Evolutionary conservation across 2,888 invertebrate genomes (phyloP), one percentile per base, ranked within the genome.

Genomic region (Pimpla rufipes): DNA sequence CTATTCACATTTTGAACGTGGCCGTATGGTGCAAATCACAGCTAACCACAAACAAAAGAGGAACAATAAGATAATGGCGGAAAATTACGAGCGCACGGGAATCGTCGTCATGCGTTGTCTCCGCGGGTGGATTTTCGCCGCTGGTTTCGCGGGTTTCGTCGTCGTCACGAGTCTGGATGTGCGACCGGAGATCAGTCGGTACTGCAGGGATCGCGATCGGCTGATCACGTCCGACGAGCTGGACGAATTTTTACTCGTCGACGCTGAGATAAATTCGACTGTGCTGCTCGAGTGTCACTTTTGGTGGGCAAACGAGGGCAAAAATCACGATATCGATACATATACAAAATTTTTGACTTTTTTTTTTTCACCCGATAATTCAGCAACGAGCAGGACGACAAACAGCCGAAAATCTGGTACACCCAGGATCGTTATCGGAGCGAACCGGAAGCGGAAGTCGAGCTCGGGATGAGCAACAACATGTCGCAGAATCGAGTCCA

Each of bases 341-440:
- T 3, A 55, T 79, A 2, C 10, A 16, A 52, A 45, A n/a, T 71
- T n/a, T 78, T 55, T 71, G 21, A 68, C 23, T 2, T 18, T 7
- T 18, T 18, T 29, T 57, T 18, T 62, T 64, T 55, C 21, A 21
- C 50, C 35, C 10, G 18, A 78, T 79, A 50, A 66, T 21, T 67
- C 62, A 83, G 94, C 83, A 90, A 88, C 42, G 90, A 85, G 71
- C 88, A 88, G 37, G 93, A 93, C 81, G 93, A 93, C 83, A 88
- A 88, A 5, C 89, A 93, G 59, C 91, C 94, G 2, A 94, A 93
- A 91, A 92, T 94, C 71, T 95, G 95, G 95, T 94, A 93, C 86
- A 93, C 93, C 88, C 92, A 94, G 85, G 92, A 94, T 87, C 89
- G 90, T 11, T 89, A 93, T 37, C 91, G 90, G 75, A 88, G 88